Base-by-base conservation (phyloP, 2,888 invertebrate genomes). In the Mantis religiosa region DNA sequence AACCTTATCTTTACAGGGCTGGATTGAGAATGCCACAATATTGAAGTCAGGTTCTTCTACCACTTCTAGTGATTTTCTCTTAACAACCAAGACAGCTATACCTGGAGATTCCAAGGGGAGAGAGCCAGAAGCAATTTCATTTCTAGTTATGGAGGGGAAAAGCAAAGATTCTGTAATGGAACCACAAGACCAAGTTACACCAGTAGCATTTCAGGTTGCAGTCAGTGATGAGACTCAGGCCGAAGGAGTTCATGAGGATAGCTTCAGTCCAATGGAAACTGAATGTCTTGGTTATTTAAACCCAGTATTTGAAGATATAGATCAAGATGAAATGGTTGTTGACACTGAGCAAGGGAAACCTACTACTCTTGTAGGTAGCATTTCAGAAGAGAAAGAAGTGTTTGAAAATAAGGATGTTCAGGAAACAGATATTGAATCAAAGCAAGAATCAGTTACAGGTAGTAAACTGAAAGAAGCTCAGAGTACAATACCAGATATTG, bases 1-100 rank as follows among this genome's bases (percentile, higher is more conserved):
- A 91, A 90, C 92, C 91, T 91, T 92, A 90, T 93, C 92, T 93
- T 93, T 93, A 91, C 93, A 93, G 93, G 93, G 91, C 91, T 92
- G 93, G 92, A 93, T 92, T 92, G 92, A 92, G 92, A 92, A 92
- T 92, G 92, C 92, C 91, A 92, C 92, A 91, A 93, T 92, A 91
- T 92, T 92, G 91, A 91, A 92, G 91, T 92, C 91, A 91, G 92
- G 91, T 92, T 91, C 92, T 90, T 88, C 91, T 83, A 54, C 41
- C 28, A 88, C 82, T 83, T n/a, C 87, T 83, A 81, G 82, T 30
- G 88, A 84, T 81, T 86, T 30, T 47, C 54, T 84, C 27, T 82
- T 87, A 84, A 54, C 87, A 28, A 54, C 89, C 82, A 82, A 87
- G 34, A 34, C 83, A 89, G 7, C 85, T 71, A 41, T 82, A 87